These are phyloP conservation scores for Antheraea yamamai DNA, from an alignment of 2,888 invertebrate species.

Conservation along the genomic window DNA sequence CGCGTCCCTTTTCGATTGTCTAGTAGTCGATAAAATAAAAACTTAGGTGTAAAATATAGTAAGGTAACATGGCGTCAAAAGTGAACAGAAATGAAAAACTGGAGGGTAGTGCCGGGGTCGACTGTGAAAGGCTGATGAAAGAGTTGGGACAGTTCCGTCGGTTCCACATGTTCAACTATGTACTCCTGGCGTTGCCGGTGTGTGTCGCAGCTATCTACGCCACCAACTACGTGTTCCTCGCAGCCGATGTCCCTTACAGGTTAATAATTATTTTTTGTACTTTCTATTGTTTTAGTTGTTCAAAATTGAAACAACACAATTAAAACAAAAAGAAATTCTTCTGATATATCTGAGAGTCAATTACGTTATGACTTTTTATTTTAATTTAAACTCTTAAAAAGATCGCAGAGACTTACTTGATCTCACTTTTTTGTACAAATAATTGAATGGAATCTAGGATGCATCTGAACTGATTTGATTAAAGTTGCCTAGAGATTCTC, in stretches of 20 bases:
- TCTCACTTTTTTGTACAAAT: too few species aligned
- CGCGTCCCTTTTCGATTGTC: too few species aligned
- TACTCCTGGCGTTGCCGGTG: conserved; percentile 50
- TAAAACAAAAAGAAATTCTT: too few species aligned
- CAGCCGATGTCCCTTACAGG: conserved; percentile 71
- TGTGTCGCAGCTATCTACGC: conserved; percentile 56
- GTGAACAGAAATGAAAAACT: conserved; percentile 6
- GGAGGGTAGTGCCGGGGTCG: conserved; percentile 41
- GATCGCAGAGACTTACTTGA: too few species aligned
- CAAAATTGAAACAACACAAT: too few species aligned
- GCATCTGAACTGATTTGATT: too few species aligned
- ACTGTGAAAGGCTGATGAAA: conserved; percentile 59
- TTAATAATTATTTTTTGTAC: conserved; percentile 27
- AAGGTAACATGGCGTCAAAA: neutral
- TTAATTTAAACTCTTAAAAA: too few species aligned
- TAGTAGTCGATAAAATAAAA: neutral
- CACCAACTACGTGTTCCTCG: conserved; percentile 69
- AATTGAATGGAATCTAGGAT: too few species aligned
- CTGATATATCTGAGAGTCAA: too few species aligned
- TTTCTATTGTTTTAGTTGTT: neutral
- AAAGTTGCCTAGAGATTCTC: too few species aligned
- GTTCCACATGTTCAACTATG: conserved; percentile 64
- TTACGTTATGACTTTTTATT: too few species aligned
- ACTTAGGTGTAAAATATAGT: neutral
- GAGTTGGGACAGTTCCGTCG: conserved; percentile 66